Conservation (phyloP, 1,140 invertebrate genomes). For the Drosophila auraria region DNA sequence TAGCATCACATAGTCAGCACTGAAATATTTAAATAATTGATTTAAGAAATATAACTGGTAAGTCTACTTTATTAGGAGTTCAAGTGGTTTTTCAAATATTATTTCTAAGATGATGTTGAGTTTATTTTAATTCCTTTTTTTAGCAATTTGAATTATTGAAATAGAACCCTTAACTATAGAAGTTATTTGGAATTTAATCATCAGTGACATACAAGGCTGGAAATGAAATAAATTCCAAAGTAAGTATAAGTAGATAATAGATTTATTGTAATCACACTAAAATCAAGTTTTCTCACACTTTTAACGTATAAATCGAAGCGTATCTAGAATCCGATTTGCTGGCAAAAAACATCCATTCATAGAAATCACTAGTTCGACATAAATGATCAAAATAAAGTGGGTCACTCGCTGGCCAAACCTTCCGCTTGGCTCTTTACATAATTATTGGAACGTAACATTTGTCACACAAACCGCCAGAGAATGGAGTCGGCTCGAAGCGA, state of each 20-base stretch:
- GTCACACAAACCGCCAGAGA: constrained; percentile 55
- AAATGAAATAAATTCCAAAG: too few relatives aligned
- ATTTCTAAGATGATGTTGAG: too few relatives aligned
- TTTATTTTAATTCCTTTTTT: too few relatives aligned
- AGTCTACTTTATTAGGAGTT: too few relatives aligned
- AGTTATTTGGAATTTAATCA: too few relatives aligned
- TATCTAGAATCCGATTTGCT: constrained; percentile 20
- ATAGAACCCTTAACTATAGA: too few relatives aligned
- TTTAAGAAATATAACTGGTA: neutral
- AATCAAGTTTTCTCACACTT: constrained; percentile 8
- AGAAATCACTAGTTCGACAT: constrained; percentile 39
- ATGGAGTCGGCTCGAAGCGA: constrained; percentile 43
- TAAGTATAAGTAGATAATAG: too few relatives aligned
- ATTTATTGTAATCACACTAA: neutral
- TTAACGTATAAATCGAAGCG: neutral
- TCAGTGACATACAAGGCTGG: too few relatives aligned
- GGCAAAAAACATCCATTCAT: constrained; percentile 39
- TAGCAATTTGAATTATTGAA: too few relatives aligned
- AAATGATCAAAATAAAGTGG: constrained; percentile 50
- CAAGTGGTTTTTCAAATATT: too few relatives aligned
- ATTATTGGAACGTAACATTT: constrained; percentile 82
- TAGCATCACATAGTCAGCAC: too few relatives aligned
- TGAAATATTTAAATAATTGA: neutral
- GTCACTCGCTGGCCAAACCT: constrained; percentile 60
- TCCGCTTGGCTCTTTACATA: constrained; percentile 64